A percentile compares a stretch with the other conserved stretches of the same genome.
These are phyloP conservation scores for Istiophorus platypterus DNA, from an alignment of 2,113 vertebrate species.

Conservation along the genomic window DNA sequence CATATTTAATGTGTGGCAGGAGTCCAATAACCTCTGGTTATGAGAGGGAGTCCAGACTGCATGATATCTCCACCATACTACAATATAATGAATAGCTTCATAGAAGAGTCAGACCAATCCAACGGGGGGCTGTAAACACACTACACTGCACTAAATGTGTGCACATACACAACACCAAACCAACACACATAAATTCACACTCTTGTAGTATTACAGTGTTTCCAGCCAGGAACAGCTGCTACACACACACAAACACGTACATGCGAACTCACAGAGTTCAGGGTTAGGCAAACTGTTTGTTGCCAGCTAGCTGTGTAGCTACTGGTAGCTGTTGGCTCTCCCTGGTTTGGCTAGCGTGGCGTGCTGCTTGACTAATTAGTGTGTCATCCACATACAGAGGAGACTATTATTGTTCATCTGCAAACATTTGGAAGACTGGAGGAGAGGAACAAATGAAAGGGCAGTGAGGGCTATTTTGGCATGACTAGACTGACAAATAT, in stretches of 20 bases:
- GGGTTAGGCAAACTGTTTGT: slow-evolving; percentile 65
- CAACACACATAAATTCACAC: slow-evolving; percentile 20
- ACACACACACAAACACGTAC: slow-evolving; percentile 38
- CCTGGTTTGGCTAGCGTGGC: slow-evolving; percentile 51
- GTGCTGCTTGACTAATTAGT: slow-evolving; percentile 77
- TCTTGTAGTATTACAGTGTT: slow-evolving; percentile 15
- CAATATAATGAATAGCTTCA: slow-evolving; percentile 48
- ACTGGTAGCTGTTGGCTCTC: slow-evolving; percentile 66
- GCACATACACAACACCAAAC: neutral
- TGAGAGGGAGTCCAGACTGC: slow-evolving; percentile 43
- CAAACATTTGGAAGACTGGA: slow-evolving; percentile 75
- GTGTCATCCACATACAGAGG: slow-evolving; percentile 73
- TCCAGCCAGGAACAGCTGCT: slow-evolving; percentile 30
- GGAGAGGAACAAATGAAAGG: slow-evolving; percentile 42
- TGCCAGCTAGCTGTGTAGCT: slow-evolving; percentile 50
- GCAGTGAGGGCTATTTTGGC: slow-evolving; percentile 17
- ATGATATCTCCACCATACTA: slow-evolving; percentile 51
- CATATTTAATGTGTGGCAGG: slow-evolving; percentile 54
- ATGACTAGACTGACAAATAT: slow-evolving; percentile 16
- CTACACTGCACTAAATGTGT: slow-evolving; percentile 32
- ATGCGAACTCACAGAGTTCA: slow-evolving; percentile 52
- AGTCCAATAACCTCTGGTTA: slow-evolving; percentile 59
- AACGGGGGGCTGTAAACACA: slow-evolving; percentile 46
- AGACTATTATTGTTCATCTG: slow-evolving; percentile 79
- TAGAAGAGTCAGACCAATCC: slow-evolving; percentile 37